Evolutionary conservation across 2,888 invertebrate species (phyloP).

Genomic region (Agrochola macilenta): DNA sequence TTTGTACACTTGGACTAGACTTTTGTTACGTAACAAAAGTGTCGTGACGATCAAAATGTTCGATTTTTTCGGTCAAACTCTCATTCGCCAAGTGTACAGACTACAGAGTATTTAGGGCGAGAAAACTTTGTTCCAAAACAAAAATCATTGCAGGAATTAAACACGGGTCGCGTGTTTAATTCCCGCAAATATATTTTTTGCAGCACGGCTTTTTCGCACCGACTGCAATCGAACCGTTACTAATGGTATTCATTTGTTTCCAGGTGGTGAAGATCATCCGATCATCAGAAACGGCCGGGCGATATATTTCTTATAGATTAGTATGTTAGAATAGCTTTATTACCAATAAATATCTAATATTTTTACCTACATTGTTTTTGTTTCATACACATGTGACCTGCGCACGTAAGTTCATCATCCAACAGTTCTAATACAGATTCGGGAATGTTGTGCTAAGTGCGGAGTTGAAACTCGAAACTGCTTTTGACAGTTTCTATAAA

Average conservation of each 20-base stretch:
- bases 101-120: too few species aligned
- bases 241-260: constrained; percentile 71
- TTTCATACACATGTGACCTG: background rate
- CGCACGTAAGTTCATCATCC: background rate
- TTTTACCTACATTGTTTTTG: constrained; percentile 38
- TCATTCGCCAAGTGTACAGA: too few species aligned
- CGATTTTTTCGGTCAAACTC: too few species aligned
- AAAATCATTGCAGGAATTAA: background rate
- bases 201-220: background rate
- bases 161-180: background rate
- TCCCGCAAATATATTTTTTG: too few species aligned
- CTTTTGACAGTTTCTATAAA: too few species aligned
- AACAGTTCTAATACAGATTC: background rate
- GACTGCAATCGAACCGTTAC: background rate
- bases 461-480: too few species aligned
- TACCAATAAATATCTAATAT: constrained; percentile 58
- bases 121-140: too few species aligned
- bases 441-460: background rate
- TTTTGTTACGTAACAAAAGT: too few species aligned
- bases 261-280: constrained; percentile 99
- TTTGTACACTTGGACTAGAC: too few species aligned
- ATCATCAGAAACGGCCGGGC: constrained; percentile 99
- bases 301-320: constrained; percentile 99
- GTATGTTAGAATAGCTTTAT: constrained; percentile 91
- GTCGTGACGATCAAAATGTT: too few species aligned